A percentile compares a stretch with the other conserved stretches of the same genome.
These are phyloP conservation scores for Stylophora pistillata DNA, from an alignment of 64 coral and sea anemone species.

Conservation along the genomic window DNA sequence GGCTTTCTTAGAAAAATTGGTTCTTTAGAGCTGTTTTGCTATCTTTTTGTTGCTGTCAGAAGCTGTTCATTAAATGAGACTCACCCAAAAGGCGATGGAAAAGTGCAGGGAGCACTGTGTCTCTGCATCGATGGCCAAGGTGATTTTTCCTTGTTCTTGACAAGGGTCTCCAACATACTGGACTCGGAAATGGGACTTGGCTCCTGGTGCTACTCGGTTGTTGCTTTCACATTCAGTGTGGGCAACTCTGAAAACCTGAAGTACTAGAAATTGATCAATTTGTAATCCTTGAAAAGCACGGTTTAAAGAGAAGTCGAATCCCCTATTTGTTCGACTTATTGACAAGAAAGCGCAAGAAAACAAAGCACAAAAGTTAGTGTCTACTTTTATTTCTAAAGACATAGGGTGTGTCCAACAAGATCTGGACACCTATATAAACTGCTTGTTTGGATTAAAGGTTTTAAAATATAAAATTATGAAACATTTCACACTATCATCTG, in stretches of 20 bases:
- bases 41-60: no score
- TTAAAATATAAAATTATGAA: neutral
- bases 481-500: neutral
- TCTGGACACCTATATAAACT: no score
- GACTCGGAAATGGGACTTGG: neutral
- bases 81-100: slow-evolving; percentile 19
- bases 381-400: no score
- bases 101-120: neutral
- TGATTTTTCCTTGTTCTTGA: slow-evolving; percentile 22
- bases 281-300: neutral
- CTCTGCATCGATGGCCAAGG: neutral
- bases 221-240: neutral
- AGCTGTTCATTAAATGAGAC: neutral
- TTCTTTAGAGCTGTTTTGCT: no score
- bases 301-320: neutral
- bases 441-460: no score
- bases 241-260: neutral
- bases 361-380: no score
- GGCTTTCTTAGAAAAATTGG: no score
- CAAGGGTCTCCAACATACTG: neutral
- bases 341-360: no score
- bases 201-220: neutral
- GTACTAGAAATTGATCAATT: neutral
- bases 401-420: no score
- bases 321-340: neutral